Evolutionary conservation across 2,113 vertebrate species (phyloP).

Genomic region (Microtus pennsylvanicus): DNA sequence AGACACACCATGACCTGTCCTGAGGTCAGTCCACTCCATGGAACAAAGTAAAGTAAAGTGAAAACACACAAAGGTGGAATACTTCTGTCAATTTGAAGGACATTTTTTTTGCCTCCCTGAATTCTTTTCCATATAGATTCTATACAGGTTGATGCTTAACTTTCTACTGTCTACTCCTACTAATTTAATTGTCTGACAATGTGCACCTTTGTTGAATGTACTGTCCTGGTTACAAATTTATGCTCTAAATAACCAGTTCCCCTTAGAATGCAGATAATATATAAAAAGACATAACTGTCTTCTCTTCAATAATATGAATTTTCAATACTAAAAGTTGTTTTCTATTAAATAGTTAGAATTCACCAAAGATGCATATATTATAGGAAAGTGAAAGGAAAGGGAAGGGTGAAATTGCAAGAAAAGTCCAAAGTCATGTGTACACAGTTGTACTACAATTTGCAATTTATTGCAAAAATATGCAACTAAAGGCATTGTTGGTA

Average conservation of each 20-base stretch:
- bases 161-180: background rate
- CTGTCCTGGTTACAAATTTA: background rate
- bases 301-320: background rate
- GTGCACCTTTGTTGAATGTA: background rate
- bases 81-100: background rate
- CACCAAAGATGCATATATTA: background rate
- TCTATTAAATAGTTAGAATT: background rate
- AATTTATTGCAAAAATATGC: background rate
- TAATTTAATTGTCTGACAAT: background rate
- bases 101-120: background rate
- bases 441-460: background rate
- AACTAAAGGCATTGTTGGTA: background rate
- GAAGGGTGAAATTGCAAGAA: background rate
- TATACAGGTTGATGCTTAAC: background rate
- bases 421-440: background rate
- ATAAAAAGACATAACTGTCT: background rate
- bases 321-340: constrained; percentile 22
- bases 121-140: background rate
- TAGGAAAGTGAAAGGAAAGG: background rate
- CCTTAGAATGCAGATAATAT: background rate
- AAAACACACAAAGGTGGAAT: background rate
- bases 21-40: background rate
- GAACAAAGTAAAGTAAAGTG: background rate
- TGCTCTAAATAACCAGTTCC: background rate
- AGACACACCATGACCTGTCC: background rate